These are phyloP conservation scores for Teleogryllus occipitalis DNA, from an alignment of 1,140 invertebrate species.

Conservation along the genomic window DNA sequence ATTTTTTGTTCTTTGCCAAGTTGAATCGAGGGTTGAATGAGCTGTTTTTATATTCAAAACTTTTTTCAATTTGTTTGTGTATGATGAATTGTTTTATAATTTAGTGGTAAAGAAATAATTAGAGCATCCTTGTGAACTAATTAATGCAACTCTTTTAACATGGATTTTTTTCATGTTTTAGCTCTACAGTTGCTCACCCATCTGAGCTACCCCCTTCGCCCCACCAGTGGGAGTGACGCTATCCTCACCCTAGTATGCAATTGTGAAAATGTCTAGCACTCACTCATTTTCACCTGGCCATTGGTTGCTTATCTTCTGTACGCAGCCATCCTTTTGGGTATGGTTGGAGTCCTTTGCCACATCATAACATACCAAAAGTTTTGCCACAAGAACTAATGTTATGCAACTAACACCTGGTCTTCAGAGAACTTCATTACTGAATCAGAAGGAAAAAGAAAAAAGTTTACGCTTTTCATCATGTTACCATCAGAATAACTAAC, in stretches of 20 bases:
- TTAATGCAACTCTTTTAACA: not conserved
- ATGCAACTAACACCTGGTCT: not conserved
- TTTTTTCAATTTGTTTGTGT: not conserved
- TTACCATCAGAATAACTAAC: not conserved
- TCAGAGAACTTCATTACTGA: not conserved
- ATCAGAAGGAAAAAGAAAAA: not conserved
- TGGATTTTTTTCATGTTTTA: slow-evolving; percentile 45
- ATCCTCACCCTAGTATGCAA: slow-evolving; percentile 27
- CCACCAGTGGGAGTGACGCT: slow-evolving; percentile 85
- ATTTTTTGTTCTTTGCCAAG: not conserved
- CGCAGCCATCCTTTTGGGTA: not conserved
- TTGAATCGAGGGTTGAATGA: slow-evolving; percentile 4
- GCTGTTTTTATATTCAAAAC: not conserved
- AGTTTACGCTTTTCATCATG: slow-evolving; percentile 1
- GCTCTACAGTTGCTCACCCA: slow-evolving; percentile 93
- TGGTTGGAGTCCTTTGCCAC: not conserved
- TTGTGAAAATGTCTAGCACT: slow-evolving; percentile 17
- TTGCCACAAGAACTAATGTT: not conserved
- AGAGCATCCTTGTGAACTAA: not conserved
- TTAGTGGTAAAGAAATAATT: not conserved
- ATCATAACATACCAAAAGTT: not conserved
- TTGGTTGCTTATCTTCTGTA: not conserved
- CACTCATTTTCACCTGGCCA: not conserved
- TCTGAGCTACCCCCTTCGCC: slow-evolving; percentile 95
- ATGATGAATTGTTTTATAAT: not conserved